These are phyloP conservation scores for Eupithecia subumbrata DNA, from an alignment of 2,888 invertebrate genomes.

Conservation along the genomic window DNA sequence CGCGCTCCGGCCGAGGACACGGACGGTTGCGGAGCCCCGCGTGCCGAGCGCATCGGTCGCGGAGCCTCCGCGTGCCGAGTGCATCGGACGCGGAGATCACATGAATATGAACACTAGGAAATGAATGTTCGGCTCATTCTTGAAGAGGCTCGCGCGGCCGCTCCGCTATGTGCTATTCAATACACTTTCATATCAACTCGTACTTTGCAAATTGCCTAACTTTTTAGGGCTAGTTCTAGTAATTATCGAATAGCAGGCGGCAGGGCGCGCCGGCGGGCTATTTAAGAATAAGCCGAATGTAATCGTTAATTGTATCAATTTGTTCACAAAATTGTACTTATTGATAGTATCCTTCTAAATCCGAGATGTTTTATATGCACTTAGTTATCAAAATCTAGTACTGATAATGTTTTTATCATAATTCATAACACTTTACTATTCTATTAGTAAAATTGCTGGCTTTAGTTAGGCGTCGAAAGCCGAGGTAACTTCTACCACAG, in stretches of 20 bases:
- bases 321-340: neutral
- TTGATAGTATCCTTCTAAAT: neutral
- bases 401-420: neutral
- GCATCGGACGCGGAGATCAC: neutral
- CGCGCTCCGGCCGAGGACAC: neutral
- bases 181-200: neutral
- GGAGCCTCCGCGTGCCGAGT: neutral
- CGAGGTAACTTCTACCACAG: neutral
- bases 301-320: neutral
- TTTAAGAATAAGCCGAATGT: slow-evolving; percentile 19
- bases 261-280: neutral
- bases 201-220: neutral
- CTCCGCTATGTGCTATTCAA: neutral
- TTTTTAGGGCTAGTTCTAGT: neutral
- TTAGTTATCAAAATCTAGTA: neutral
- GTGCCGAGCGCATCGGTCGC: neutral
- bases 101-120: neutral
- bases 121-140: slow-evolving; percentile 10
- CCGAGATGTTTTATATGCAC: neutral
- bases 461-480: neutral
- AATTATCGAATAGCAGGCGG: neutral
- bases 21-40: neutral
- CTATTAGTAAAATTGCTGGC: neutral
- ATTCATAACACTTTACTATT: neutral
- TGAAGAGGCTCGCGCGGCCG: slow-evolving; percentile 6